phyloP scores from a whole-genome alignment of 2,888 invertebrate species.

The Tachina fera region DNA sequence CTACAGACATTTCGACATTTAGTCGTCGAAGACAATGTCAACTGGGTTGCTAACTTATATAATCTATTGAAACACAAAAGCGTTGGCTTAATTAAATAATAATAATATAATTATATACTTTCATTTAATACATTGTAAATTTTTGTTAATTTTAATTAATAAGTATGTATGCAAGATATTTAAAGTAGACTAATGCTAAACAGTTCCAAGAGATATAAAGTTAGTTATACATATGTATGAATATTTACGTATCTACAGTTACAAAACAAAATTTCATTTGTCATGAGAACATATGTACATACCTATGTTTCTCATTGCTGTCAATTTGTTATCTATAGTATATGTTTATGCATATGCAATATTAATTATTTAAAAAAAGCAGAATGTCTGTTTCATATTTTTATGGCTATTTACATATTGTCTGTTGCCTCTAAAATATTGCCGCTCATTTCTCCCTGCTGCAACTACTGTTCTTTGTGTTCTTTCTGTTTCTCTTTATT shows the following conservation, averaged over 20 bases:
- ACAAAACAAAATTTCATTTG: slow-evolving; percentile 38
- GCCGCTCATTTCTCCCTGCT: background rate
- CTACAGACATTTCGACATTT: no score
- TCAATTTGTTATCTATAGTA: background rate
- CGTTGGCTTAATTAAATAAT: slow-evolving; percentile 60
- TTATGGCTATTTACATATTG: slow-evolving; percentile 47
- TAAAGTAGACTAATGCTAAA: slow-evolving; percentile 64
- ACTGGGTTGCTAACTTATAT: slow-evolving; percentile 68
- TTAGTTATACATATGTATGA: slow-evolving; percentile 15
- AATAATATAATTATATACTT: slow-evolving; percentile 61
- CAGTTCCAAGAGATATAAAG: slow-evolving; percentile 60
- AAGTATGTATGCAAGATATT: slow-evolving; percentile 21
- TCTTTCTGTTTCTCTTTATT: no score
- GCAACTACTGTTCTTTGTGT: background rate
- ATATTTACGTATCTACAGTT: slow-evolving; percentile 52
- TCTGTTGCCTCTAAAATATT: slow-evolving; percentile 5
- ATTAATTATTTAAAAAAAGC: slow-evolving; percentile 19
- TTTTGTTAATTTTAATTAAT: slow-evolving; percentile 27
- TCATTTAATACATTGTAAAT: slow-evolving; percentile 55
- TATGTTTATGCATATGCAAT: background rate
- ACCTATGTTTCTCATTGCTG: slow-evolving; percentile 10
- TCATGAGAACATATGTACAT: slow-evolving; percentile 15
- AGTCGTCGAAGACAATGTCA: no score
- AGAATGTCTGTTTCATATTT: slow-evolving; percentile 20
- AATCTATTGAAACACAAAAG: slow-evolving; percentile 69